Evolutionary conservation across 1,140 invertebrate genomes (phyloP).

Genomic region (Dendrolimus kikuchii): DNA sequence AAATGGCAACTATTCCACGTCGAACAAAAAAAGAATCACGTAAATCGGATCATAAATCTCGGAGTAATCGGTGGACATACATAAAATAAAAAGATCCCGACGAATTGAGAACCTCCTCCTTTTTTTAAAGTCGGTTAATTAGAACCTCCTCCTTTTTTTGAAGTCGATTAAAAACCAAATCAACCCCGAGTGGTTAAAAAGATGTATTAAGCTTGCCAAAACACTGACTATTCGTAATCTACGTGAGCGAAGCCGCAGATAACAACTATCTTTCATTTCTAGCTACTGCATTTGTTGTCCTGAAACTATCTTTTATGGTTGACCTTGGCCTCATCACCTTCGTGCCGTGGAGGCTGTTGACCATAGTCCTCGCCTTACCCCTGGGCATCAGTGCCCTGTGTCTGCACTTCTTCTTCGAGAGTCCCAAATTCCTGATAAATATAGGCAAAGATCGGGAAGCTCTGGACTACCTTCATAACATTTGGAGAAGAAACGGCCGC

Average conservation of each 20-base stretch:
- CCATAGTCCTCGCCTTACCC: slow-evolving; percentile 73
- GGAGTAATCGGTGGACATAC: too few species aligned
- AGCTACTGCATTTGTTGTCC: slow-evolving; percentile 16
- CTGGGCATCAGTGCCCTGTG: slow-evolving; percentile 69
- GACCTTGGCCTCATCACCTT: slow-evolving; percentile 39
- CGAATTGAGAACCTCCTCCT: too few species aligned
- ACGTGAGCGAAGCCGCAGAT: background rate
- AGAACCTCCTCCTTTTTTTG: too few species aligned
- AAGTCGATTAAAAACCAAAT: too few species aligned
- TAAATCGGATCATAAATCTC: too few species aligned
- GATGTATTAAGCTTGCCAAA: too few species aligned
- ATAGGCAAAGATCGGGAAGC: slow-evolving; percentile 68
- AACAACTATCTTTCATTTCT: slow-evolving; percentile 6
- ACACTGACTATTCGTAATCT: too few species aligned
- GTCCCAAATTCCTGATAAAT: slow-evolving; percentile 75
- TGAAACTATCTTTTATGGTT: slow-evolving; percentile 12
- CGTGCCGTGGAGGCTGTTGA: slow-evolving; percentile 77
- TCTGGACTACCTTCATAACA: slow-evolving; percentile 57
- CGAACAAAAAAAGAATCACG: too few species aligned
- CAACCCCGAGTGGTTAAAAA: too few species aligned
- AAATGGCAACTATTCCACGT: too few species aligned
- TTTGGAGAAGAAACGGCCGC: slow-evolving; percentile 65
- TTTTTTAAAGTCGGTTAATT: too few species aligned
- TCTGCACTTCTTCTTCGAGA: slow-evolving; percentile 75
- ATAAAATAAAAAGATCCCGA: too few species aligned